Evolutionary conservation across 2,797 vertebrate species (phyloP), one percentile per base, ranked within the genome.

Genomic region (Scleropages formosus): DNA sequence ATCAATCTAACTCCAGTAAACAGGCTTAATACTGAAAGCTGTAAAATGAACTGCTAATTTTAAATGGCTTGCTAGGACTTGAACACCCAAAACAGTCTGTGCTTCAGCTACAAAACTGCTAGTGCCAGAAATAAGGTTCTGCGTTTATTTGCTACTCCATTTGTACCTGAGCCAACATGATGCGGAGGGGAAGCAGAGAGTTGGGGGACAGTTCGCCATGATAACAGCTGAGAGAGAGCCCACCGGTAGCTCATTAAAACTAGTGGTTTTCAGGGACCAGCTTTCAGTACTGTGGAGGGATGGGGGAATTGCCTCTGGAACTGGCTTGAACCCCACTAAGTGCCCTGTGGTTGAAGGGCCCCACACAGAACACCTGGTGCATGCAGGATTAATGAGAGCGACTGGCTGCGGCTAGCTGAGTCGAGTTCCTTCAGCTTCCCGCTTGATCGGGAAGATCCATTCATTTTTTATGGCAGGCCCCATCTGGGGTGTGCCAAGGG

Each of bases 391-490:
- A 83, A 87, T 81, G 79, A 79, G 76, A 80, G 76, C 79, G 18
- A 27, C 58, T 15, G 74, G 77, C 64, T 73, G 75, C 75, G 73
- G 70, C 77, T 83, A 47, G 65, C 75, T 85, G 81, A 83, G 83
- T 76, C 31, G 81, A 83, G 81, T 78, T 67, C 83, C 79, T 62
- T 75, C 69, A 46, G 0, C 64, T 61, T 3, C 68, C 60, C 84
- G 73, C 78, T 78, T 78, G 70, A 79, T 80, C 75, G 63, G 82
- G 20, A 53, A 78, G 73, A 59, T 64, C 75, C 31, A 81, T 88
- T 77, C 75, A 86, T 89, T 85, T 89, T 88, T 88, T 81, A 88
- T 84, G 72, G 66, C 27, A 59, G 79, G 75, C 66, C 84, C 74
- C 77, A 83, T 74, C 31, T 80, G 80, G 83, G 78, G 66, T 39